These are phyloP conservation scores for Enteromius unitaeniatus DNA, from an alignment of 2,797 vertebrate genomes.

Conservation along the genomic window DNA sequence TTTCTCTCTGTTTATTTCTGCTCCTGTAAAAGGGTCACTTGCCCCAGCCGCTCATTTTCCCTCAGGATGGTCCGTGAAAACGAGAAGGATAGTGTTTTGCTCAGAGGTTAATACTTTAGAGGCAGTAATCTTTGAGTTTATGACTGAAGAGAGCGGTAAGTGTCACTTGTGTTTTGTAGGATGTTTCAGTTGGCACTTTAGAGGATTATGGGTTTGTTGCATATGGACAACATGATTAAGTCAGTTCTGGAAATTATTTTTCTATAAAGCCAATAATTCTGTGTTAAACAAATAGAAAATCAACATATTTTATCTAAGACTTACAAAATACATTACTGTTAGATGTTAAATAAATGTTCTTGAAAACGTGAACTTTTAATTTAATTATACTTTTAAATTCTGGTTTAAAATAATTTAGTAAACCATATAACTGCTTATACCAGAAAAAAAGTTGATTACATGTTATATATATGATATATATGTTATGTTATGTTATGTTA, in stretches of 20 bases:
- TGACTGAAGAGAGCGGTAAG: conserved; percentile 20
- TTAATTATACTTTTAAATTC: neutral
- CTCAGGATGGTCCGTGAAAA: conserved; percentile 25
- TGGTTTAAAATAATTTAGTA: neutral
- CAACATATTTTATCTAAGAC: neutral
- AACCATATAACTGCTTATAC: neutral
- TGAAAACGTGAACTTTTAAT: neutral
- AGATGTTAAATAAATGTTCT: neutral
- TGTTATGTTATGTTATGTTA: no score
- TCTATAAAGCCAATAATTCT: neutral
- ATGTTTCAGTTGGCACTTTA: neutral
- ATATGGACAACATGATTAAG: neutral
- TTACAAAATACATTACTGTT: neutral
- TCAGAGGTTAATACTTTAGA: neutral
- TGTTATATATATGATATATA: no score
- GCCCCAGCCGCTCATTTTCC: conserved; percentile 37
- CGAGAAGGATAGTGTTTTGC: conserved; percentile 22
- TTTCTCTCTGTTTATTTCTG: conserved; percentile 63
- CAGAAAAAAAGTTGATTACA: neutral
- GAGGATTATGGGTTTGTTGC: neutral
- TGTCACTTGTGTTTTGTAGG: conserved; percentile 24
- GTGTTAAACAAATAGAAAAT: neutral
- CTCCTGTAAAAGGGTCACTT: conserved; percentile 66
- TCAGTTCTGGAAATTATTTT: neutral
- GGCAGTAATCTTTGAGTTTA: neutral